Evolutionary conservation across 2,888 invertebrate genomes (phyloP), one percentile per base, ranked within the genome.

Genomic region (Rhaphigaster nebulosa): DNA sequence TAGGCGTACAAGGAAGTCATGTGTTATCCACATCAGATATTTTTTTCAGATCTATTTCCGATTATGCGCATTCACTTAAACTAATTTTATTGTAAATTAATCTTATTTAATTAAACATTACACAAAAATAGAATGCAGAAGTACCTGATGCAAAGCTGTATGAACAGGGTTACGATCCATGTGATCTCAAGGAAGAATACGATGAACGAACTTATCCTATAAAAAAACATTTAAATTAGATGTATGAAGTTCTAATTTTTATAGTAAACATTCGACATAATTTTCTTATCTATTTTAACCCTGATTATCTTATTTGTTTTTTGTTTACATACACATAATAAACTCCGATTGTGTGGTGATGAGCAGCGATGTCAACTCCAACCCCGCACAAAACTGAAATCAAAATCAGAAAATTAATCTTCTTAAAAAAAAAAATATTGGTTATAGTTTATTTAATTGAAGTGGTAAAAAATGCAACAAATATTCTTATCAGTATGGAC

Each of bases 111-210:
- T 10, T 45, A 10, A 45, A 45, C 45, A 45, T 45, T 10, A 45
- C 45, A 45, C 45, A 45, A 6, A 65, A 6, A 54, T 34, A n/a
- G 20, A 29, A 50, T 60, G 13, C 15, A 54, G 20, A 93, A 94
- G 93, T 93, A 95, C 95, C 94, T 94, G 92, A 94, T 93, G 92
- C 94, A 95, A 90, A 96, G 94, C 92, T 95, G 95, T 91, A 96
- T 94, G 93, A 96, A 96, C 91, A 96, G 94, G 80, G 95, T 95
- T 93, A 96, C 94, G 91, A 95, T 95, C 96, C 96, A 96, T 91
- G 95, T 95, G 91, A 95, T 94, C 94, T 96, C 96, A 91, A 95
- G 94, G 92, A 96, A 94, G 92, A 96, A 95, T 92, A 96, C 94
- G 92, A 95, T 92, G 65, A 94, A 93, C 90, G 96, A 95, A 90